phyloP scores from a whole-genome alignment of 2,113 vertebrate genomes.

The Sphaerodactylus townsendi region DNA sequence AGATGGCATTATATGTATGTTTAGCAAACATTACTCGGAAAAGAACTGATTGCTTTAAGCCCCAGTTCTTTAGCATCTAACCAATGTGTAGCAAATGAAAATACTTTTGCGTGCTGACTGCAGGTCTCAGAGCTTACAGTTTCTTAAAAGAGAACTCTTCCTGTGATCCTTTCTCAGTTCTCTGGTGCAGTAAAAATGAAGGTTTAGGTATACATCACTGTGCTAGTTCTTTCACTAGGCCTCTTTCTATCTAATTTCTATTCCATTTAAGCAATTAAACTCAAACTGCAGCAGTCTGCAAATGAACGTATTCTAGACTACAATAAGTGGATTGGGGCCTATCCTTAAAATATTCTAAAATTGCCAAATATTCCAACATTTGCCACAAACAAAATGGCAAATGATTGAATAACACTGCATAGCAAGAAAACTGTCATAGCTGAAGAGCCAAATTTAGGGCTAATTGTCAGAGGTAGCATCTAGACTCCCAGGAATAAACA shows the following conservation, averaged over 20 bases:
- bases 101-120: constrained; percentile 43
- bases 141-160: background rate
- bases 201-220: background rate
- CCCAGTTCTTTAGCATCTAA: background rate
- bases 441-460: background rate
- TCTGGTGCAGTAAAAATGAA: background rate
- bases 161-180: background rate
- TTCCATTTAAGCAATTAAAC: background rate
- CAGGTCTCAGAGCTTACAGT: background rate
- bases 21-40: constrained; percentile 33
- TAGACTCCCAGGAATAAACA: too few relatives aligned
- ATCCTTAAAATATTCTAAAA: background rate
- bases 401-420: background rate
- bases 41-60: constrained; percentile 40
- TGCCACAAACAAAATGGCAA: background rate
- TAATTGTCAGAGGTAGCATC: too few relatives aligned
- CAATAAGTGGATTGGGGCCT: background rate
- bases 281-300: background rate
- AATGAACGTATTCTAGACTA: background rate
- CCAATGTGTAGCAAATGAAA: constrained; percentile 36
- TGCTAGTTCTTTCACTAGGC: background rate
- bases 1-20: background rate
- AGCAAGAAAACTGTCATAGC: background rate
- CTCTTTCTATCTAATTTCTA: background rate
- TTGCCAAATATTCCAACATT: background rate